Base-by-base conservation (phyloP, 2,888 invertebrate genomes). In the Conistra vaccinii region DNA sequence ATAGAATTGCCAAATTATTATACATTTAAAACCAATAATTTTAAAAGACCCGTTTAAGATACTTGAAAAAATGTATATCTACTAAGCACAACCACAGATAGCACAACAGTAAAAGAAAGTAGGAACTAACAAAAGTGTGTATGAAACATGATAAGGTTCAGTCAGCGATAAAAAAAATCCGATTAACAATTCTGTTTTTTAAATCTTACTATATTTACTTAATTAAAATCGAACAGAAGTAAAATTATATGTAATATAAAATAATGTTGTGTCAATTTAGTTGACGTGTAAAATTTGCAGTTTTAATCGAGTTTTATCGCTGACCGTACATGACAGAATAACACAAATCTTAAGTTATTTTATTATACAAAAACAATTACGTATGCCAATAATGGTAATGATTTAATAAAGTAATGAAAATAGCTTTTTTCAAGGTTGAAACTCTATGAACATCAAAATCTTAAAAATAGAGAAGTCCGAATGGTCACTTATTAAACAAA, bases 1-100 rank as follows among this genome's bases (percentile, higher is more conserved):
- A 20, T 1, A 3, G 3, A 51, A 26, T n/a, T 63, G 14, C 6
- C 14, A 10, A 10, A 51, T 42, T 75, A 26, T 76, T 75, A 26
- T 76, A 58, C 67, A 76, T 76, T 76, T 17, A 35, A 6, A 69
- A 75, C 35, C 57, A 57, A 45, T 17, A 17, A 29, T n/a, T 23
- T 39, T 35, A 10, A 35, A 63, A 48, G 12, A 10, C 6, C 42
- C 26, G 1, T 6, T 26, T 3, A n/a, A 5, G 20, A 20, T 12
- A 23, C 35, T 17, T 29, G 0, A 42, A 72, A 51, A 55, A 7
- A 29, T 14, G 0, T 45, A 20, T 17, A 23, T 10, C 14, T 76
- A 76, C 6, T 6, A 51, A 68, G 75, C 76, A 57, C 32, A 76
- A 57, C 17, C 42, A 68, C 23, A 58, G 32, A 26, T 4, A 68